Evolutionary conservation across 2,888 invertebrate species (phyloP).

Genomic region (Erebia palarica): DNA sequence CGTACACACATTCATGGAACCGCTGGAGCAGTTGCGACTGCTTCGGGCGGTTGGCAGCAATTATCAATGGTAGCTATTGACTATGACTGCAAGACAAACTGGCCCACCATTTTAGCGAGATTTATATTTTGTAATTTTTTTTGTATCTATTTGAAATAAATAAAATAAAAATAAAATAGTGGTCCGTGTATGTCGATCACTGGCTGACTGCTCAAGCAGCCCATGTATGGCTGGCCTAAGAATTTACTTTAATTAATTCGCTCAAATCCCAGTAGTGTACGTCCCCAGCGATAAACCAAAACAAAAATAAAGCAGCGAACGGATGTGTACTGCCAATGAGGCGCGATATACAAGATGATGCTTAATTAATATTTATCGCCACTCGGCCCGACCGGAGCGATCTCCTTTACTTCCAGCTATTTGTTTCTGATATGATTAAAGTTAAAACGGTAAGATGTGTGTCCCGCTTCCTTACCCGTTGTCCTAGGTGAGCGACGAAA

Average conservation of each 20-base stretch:
- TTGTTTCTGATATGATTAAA: constrained; percentile 17
- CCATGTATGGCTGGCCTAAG: too few relatives aligned
- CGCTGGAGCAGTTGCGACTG: too few relatives aligned
- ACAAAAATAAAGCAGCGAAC: constrained; percentile 18
- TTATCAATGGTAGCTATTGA: too few relatives aligned
- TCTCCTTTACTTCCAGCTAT: constrained; percentile 35
- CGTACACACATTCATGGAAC: too few relatives aligned
- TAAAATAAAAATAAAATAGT: too few relatives aligned
- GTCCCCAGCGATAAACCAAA: background rate
- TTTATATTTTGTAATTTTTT: too few relatives aligned
- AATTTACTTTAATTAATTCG: background rate
- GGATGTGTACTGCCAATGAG: constrained; percentile 37
- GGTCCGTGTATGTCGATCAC: too few relatives aligned
- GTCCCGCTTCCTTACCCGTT: background rate
- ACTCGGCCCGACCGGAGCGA: constrained; percentile 41
- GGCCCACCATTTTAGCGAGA: too few relatives aligned
- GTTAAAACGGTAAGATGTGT: constrained; percentile 15
- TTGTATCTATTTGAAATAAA: too few relatives aligned
- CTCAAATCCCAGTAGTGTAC: background rate
- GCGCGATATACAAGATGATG: constrained; percentile 43
- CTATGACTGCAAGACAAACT: too few relatives aligned
- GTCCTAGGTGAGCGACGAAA: background rate
- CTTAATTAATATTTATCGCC: constrained; percentile 53
- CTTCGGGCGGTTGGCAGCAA: too few relatives aligned
- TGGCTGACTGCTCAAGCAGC: too few relatives aligned